phyloP scores from a whole-genome alignment of 2,797 vertebrate genomes.

The Urophycis tenuis region DNA sequence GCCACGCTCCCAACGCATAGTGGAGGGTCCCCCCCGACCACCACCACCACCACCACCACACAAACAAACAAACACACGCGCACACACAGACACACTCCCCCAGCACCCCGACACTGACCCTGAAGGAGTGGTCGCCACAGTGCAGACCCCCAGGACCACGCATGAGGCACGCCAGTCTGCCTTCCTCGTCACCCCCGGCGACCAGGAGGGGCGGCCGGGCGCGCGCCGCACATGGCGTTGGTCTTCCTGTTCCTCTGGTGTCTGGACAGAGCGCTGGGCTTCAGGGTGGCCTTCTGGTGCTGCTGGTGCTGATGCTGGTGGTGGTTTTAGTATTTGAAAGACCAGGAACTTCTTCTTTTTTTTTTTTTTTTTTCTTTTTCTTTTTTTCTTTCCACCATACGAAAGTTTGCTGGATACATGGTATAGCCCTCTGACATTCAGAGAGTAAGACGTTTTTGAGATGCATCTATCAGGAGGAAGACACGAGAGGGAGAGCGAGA shows the following conservation, averaged over 20 bases:
- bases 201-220: neutral
- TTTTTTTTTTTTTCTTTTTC: conserved; percentile 50
- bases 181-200: neutral
- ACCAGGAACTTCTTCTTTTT: conserved; percentile 51
- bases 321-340: neutral
- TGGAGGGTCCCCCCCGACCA: conserved; percentile 1
- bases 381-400: conserved; percentile 53
- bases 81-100: no score
- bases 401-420: conserved; percentile 49
- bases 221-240: neutral
- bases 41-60: no score
- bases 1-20: conserved; percentile 79
- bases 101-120: neutral
- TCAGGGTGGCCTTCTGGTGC: neutral
- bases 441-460: conserved; percentile 47
- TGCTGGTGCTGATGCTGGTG: neutral
- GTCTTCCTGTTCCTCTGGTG: neutral
- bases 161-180: neutral
- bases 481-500: no score
- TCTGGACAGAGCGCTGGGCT: neutral
- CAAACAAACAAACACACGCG: no score
- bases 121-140: neutral
- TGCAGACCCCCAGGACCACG: neutral
- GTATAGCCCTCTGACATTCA: conserved; percentile 65
- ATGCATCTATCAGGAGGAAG: conserved; percentile 30